phyloP scores from a whole-genome alignment of 2,113 vertebrate genomes.

The Eulemur macaco region DNA sequence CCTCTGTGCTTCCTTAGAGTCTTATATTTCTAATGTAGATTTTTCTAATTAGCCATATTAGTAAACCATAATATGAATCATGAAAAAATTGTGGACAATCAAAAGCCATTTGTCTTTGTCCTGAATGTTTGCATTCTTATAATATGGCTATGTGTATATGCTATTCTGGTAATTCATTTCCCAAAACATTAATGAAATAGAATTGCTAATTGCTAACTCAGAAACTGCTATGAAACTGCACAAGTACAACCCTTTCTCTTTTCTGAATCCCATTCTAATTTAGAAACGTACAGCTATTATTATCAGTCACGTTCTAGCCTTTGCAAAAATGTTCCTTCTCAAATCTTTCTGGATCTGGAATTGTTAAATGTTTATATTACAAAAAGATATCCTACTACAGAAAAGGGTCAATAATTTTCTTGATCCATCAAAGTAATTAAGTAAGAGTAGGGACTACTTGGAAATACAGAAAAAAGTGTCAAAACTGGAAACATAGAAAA shows the following conservation, averaged over 20 bases:
- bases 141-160: neutral
- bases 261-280: neutral
- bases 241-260: neutral
- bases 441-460: neutral
- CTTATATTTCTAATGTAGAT: neutral
- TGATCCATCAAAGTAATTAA: conserved; percentile 20
- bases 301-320: neutral
- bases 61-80: neutral
- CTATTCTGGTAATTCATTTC: neutral
- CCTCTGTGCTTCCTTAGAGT: neutral
- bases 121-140: neutral
- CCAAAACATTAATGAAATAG: neutral
- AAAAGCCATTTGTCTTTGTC: conserved; percentile 36
- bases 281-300: neutral
- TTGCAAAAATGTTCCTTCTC: neutral
- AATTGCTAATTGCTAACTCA: conserved; percentile 11
- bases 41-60: neutral
- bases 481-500: conserved; percentile 11
- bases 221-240: neutral
- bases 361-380: neutral
- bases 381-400: neutral
- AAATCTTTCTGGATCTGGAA: conserved; percentile 33
- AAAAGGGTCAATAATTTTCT: neutral
- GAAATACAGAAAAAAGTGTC: neutral
- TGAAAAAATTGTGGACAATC: conserved; percentile 12